Evolutionary conservation across 2,888 invertebrate genomes (phyloP).

Genomic region (Doris montereyensis): DNA sequence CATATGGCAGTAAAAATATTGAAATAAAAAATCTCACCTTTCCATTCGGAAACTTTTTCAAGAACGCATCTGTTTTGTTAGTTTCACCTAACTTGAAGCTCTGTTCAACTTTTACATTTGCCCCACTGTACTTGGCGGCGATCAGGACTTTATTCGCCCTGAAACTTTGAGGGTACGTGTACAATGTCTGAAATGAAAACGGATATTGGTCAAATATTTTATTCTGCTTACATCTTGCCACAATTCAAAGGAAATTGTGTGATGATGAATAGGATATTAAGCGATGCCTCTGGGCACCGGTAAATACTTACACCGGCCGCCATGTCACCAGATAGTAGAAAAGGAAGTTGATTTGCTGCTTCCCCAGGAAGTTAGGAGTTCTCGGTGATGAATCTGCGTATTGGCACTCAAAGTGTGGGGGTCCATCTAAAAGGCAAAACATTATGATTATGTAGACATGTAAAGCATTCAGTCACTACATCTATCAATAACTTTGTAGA

Average conservation of each 20-base stretch:
- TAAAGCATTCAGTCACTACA: too few species aligned
- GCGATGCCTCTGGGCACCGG: not conserved
- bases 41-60: constrained; percentile 96
- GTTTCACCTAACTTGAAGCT: constrained; percentile 93
- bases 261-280: not conserved
- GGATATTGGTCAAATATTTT: too few species aligned
- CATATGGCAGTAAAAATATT: too few species aligned
- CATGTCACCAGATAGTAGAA: constrained; percentile 72
- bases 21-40: constrained; percentile 80
- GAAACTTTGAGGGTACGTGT: constrained; percentile 98
- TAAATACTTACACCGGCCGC: constrained; percentile 77
- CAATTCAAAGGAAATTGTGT: not conserved
- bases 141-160: constrained; percentile 97
- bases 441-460: too few species aligned
- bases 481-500: too few species aligned
- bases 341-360: constrained; percentile 68
- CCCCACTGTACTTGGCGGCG: constrained; percentile 96
- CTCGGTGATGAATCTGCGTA: too few species aligned
- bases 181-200: constrained; percentile 87
- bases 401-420: too few species aligned
- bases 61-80: constrained; percentile 88
- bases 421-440: too few species aligned
- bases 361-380: too few species aligned
- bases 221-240: too few species aligned
- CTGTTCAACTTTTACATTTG: constrained; percentile 73